Evolutionary conservation across 2,797 vertebrate genomes (phyloP).

Genomic region (Thripadectes ignobilis): DNA sequence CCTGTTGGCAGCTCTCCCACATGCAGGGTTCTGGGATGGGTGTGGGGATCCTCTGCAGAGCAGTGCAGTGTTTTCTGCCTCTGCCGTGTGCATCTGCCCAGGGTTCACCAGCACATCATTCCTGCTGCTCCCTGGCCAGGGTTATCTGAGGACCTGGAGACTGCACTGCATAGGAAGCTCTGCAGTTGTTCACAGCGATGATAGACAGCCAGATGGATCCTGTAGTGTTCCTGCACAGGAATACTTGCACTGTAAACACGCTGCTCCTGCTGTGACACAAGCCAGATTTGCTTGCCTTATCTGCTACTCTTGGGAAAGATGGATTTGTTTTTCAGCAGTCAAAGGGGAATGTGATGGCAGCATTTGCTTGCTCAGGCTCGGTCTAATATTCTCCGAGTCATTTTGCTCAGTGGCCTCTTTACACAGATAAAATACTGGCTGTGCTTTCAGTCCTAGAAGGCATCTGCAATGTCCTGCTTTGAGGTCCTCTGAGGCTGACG

Average conservation of each 20-base stretch:
- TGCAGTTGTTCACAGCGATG: constrained; percentile 47
- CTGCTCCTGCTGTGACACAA: constrained; percentile 1
- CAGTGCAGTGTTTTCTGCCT: background rate
- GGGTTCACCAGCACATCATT: background rate
- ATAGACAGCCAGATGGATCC: constrained; percentile 55
- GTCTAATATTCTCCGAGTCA: background rate
- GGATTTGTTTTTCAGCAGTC: constrained; percentile 47
- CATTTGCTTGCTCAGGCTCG: background rate
- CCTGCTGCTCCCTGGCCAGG: background rate
- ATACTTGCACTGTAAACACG: constrained; percentile 41
- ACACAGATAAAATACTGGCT: background rate
- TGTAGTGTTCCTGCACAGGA: constrained; percentile 41
- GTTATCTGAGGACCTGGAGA: constrained; percentile 60
- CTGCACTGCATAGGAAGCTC: constrained; percentile 52
- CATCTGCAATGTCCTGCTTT: constrained; percentile 13
- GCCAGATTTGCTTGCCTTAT: constrained; percentile 51
- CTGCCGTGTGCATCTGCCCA: background rate
- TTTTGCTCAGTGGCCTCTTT: background rate
- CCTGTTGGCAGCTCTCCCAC: constrained; percentile 43
- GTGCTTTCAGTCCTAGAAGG: background rate
- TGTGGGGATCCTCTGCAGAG: constrained; percentile 38
- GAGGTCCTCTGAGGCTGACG: background rate
- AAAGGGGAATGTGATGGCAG: constrained; percentile 34
- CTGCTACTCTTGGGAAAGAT: constrained; percentile 23
- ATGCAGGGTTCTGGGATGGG: constrained; percentile 8